Evolutionary conservation across 2,888 invertebrate genomes (phyloP).

Genomic region (Drosophila gaucha): DNA sequence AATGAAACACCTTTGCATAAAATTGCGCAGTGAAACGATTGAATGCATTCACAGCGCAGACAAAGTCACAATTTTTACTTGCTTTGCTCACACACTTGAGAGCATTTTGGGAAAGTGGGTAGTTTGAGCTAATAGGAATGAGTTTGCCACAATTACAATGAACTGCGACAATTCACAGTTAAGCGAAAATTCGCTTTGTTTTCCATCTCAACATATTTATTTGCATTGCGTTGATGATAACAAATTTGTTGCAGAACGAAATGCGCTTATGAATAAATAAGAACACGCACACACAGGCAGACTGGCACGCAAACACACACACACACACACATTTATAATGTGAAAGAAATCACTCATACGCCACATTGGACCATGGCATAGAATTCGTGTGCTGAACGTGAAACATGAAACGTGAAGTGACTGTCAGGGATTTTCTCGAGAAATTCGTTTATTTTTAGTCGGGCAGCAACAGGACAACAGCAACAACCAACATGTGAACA

Average conservation of each 20-base stretch:
- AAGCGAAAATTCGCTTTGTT: conserved; percentile 30
- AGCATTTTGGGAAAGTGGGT: not conserved
- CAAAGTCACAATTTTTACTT: conserved; percentile 30
- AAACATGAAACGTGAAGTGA: conserved; percentile 54
- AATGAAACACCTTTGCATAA: conserved; percentile 8
- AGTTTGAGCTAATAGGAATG: not conserved
- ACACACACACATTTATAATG: conserved; percentile 49
- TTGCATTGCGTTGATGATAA: conserved; percentile 36
- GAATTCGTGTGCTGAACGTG: conserved; percentile 25
- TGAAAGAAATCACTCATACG: conserved; percentile 61
- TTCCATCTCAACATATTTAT: conserved; percentile 18
- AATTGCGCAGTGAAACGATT: conserved; percentile 33
- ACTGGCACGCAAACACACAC: conserved; percentile 40
- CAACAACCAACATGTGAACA: conserved; percentile 25
- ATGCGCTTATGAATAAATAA: conserved; percentile 71
- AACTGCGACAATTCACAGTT: conserved; percentile 46
- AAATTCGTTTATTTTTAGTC: conserved; percentile 49
- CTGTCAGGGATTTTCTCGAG: conserved; percentile 53
- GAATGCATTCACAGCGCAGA: conserved; percentile 33
- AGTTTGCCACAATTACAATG: conserved; percentile 30
- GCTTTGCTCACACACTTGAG: conserved; percentile 10
- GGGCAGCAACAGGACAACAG: conserved; percentile 27
- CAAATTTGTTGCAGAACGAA: conserved; percentile 49
- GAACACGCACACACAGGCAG: conserved; percentile 18
- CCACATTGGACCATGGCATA: conserved; percentile 39